Percentiles rank a stretch among this genome's conserved stretches.
Evolutionary conservation across 30 jellyfish, hydroid and myxozoan species (phyloP).

Genomic region (Morbakka virulenta): DNA sequence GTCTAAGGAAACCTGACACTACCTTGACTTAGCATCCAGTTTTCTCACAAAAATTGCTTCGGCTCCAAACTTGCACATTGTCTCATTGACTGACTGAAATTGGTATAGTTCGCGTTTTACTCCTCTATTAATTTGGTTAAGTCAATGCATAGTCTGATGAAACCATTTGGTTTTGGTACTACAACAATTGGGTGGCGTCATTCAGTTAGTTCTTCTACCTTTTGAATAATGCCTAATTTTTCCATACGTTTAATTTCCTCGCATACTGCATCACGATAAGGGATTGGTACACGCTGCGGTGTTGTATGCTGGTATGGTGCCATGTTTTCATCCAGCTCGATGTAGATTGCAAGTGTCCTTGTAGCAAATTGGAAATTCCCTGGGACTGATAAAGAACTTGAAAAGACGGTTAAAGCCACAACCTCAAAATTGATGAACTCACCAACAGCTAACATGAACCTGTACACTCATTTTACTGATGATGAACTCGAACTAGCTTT

Average conservation of each 20-base stretch:
- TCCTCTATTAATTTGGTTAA: constrained; percentile 41
- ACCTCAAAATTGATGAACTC: no score
- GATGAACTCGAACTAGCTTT: no score
- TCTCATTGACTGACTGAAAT: constrained; percentile 25
- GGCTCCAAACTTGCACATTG: constrained; percentile 8
- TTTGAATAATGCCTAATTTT: constrained; percentile 44
- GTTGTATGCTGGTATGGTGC: constrained; percentile 38
- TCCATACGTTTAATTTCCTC: constrained; percentile 53
- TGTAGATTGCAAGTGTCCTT: no score
- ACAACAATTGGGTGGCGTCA: constrained; percentile 70
- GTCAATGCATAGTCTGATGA: constrained; percentile 61
- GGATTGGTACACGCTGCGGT: constrained; percentile 62
- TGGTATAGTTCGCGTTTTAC: constrained; percentile 61
- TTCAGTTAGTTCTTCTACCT: constrained; percentile 61
- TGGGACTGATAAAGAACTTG: no score
- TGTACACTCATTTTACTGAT: no score
- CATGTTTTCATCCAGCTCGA: constrained; percentile 3
- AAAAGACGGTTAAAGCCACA: no score
- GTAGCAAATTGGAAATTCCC: no score
- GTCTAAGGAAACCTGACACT: constrained; percentile 56
- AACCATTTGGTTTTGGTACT: constrained; percentile 36
- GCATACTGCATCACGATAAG: constrained; percentile 21
- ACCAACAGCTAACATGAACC: no score
- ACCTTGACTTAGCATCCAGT: constrained; percentile 63
- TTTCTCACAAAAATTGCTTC: constrained; percentile 28